phyloP scores from a whole-genome alignment of 2,888 invertebrate genomes.

The Cephus nigrinus region DNA sequence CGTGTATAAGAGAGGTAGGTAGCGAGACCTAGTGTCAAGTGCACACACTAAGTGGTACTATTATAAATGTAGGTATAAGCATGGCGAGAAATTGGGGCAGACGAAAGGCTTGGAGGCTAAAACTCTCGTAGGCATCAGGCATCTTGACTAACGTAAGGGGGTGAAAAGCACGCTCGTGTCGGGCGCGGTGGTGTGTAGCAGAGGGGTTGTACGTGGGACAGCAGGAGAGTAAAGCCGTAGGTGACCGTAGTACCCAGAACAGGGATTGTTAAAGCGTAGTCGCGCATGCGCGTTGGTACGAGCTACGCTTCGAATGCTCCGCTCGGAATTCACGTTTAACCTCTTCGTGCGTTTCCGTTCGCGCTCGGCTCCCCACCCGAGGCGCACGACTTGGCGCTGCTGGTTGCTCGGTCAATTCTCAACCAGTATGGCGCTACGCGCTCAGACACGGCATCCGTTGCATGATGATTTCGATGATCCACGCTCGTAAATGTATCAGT shows the following conservation, averaged over 20 bases:
- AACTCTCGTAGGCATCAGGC: slow-evolving; percentile 16
- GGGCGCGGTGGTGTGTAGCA: neutral
- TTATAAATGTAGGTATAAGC: slow-evolving; percentile 24
- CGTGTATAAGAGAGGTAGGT: neutral
- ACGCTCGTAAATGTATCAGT: slow-evolving; percentile 4
- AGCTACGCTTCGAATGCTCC: neutral
- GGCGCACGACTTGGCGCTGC: slow-evolving; percentile 39
- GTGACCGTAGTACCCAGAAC: neutral
- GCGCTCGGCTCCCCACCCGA: slow-evolving; percentile 10
- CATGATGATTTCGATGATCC: slow-evolving; percentile 26
- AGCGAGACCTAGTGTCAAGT: neutral
- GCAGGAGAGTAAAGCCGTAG: neutral
- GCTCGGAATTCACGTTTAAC: neutral
- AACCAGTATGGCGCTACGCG: slow-evolving; percentile 64
- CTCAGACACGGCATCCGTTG: slow-evolving; percentile 48
- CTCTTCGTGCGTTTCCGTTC: slow-evolving; percentile 11
- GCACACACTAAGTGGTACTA: slow-evolving; percentile 12
- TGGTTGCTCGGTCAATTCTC: slow-evolving; percentile 60
- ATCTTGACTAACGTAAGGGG: slow-evolving; percentile 1
- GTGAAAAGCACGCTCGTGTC: neutral
- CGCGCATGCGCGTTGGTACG: neutral
- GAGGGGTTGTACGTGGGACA: slow-evolving; percentile 4
- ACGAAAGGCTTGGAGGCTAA: slow-evolving; percentile 23
- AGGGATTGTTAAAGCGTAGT: neutral
- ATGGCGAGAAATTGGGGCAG: slow-evolving; percentile 29